Evolutionary conservation across 2,888 invertebrate species (phyloP).

Genomic region (Nyleta sp.): DNA sequence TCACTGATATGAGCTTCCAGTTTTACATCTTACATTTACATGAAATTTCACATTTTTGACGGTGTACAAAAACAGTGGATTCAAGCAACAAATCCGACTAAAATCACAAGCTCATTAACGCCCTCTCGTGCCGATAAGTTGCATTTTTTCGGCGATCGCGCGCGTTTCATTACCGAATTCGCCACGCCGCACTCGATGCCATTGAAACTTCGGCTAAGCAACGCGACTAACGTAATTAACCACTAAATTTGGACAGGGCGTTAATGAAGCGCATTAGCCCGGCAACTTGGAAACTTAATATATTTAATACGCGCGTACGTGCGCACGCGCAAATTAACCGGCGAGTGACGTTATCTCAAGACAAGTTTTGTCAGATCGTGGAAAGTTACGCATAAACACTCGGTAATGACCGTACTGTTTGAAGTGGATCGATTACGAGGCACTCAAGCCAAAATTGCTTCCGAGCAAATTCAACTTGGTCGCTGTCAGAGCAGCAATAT

Average conservation of each 20-base stretch:
- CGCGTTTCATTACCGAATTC: conserved; percentile 11
- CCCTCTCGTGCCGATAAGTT: neutral
- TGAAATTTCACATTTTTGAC: too few relatives aligned
- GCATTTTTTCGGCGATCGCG: neutral
- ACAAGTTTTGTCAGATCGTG: conserved; percentile 37
- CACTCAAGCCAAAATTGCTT: conserved; percentile 64
- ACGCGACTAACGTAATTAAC: conserved; percentile 39
- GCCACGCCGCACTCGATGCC: conserved; percentile 7
- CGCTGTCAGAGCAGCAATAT: conserved; percentile 68
- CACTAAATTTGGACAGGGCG: conserved; percentile 40
- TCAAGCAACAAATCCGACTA: neutral
- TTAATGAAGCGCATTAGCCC: conserved; percentile 39
- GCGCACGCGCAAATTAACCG: conserved; percentile 24
- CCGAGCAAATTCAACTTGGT: conserved; percentile 64
- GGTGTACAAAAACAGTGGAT: neutral
- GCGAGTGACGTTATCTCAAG: conserved; percentile 40
- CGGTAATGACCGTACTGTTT: conserved; percentile 58
- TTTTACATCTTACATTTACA: too few relatives aligned
- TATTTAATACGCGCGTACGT: conserved; percentile 18
- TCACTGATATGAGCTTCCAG: too few relatives aligned
- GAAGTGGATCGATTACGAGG: conserved; percentile 64
- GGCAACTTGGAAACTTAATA: conserved; percentile 32
- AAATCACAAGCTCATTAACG: neutral
- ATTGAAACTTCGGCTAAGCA: conserved; percentile 25
- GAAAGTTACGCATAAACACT: conserved; percentile 57